phyloP scores from a whole-genome alignment of 2,113 vertebrate species.

The Scolopax mira region DNA sequence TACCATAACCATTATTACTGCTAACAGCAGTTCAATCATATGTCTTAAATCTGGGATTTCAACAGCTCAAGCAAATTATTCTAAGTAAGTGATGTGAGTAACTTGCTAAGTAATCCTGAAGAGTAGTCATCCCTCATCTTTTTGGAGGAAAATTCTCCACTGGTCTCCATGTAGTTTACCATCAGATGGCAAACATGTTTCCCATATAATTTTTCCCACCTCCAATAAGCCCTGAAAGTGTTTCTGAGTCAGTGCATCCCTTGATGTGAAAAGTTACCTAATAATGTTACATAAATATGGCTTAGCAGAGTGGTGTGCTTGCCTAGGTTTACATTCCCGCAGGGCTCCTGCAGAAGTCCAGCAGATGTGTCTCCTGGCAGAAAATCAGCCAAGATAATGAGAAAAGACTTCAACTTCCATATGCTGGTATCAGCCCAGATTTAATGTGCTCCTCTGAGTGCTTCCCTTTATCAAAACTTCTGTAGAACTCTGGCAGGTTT shows the following conservation, averaged over 20 bases:
- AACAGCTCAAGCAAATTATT: conserved; percentile 36
- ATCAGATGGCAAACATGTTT: background rate
- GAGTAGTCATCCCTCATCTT: background rate
- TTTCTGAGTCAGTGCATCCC: background rate
- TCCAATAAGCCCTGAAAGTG: background rate
- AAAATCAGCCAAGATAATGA: conserved; percentile 61
- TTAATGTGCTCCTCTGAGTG: conserved; percentile 27
- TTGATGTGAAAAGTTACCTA: conserved; percentile 17
- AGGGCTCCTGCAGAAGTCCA: conserved; percentile 42
- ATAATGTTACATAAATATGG: conserved; percentile 31
- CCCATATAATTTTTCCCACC: background rate
- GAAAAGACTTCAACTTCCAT: conserved; percentile 57
- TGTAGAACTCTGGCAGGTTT: background rate
- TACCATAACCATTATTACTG: conserved; percentile 37
- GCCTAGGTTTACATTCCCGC: background rate
- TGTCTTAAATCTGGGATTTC: conserved; percentile 27
- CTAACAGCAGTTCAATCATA: conserved; percentile 37
- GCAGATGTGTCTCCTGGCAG: conserved; percentile 60
- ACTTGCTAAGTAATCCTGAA: conserved; percentile 15
- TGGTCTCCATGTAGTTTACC: background rate
- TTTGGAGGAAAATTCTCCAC: background rate
- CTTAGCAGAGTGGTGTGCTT: conserved; percentile 10
- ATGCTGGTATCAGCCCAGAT: conserved; percentile 38
- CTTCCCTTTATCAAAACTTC: conserved; percentile 24
- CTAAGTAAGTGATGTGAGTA: conserved; percentile 10